phyloP scores from a whole-genome alignment of 30 jellyfish, hydroid and myxozoan species.

The Aurelia coerulea region DNA sequence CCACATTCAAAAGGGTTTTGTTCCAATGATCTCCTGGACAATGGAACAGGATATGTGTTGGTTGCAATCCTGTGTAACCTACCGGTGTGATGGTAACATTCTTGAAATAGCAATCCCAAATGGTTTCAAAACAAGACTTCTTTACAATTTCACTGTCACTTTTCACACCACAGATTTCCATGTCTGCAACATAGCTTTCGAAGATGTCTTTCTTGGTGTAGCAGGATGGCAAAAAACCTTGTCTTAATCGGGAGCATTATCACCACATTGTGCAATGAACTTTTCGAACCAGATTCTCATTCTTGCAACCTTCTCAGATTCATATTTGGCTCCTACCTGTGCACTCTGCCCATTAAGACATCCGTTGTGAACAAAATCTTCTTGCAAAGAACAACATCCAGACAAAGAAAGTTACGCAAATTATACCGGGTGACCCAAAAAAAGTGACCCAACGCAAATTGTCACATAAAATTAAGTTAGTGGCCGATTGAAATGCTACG shows the following conservation, averaged over 20 bases:
- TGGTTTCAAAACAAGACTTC: neutral
- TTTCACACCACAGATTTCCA: no score
- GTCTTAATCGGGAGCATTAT: no score
- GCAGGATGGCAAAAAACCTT: no score
- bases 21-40: neutral
- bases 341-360: neutral
- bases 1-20: neutral
- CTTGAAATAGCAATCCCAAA: neutral
- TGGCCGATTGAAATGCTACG: no score
- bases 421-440: no score
- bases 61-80: neutral
- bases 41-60: neutral
- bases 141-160: neutral
- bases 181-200: no score
- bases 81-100: neutral
- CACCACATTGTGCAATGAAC: neutral
- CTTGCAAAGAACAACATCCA: neutral
- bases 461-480: no score
- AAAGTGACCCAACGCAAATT: no score
- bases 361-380: neutral
- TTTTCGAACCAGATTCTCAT: constrained; percentile 2
- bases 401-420: neutral
- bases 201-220: no score
- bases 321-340: neutral
- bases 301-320: constrained; percentile 7